phyloP scores from a whole-genome alignment of 2,113 vertebrate species.

The Oostethus manadensis region DNA sequence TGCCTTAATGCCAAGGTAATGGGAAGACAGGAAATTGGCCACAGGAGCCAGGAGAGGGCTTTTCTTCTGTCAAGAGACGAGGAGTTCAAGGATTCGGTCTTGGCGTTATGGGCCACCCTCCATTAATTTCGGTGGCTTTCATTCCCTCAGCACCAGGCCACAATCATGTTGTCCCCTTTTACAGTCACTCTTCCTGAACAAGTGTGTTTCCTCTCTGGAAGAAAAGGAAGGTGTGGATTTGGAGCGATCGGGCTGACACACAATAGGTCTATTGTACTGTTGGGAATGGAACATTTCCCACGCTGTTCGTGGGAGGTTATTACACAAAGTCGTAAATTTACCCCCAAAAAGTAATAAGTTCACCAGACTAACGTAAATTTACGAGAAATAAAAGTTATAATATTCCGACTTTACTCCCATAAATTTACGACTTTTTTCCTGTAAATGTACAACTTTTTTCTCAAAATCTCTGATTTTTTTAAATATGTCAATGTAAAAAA shows the following conservation, averaged over 20 bases:
- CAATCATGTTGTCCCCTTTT: background rate
- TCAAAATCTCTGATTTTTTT: no score
- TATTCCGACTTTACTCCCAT: no score
- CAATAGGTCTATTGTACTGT: background rate
- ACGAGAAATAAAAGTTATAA: no score
- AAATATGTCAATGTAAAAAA: no score
- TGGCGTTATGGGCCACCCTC: conserved; percentile 13
- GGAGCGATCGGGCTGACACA: background rate
- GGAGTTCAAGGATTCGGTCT: conserved; percentile 24
- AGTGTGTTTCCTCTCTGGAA: background rate
- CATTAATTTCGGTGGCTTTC: conserved; percentile 16
- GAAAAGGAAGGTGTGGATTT: background rate
- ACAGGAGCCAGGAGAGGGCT: conserved; percentile 22
- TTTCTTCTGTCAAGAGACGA: conserved; percentile 44
- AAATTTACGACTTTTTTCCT: no score
- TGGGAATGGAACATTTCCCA: no score
- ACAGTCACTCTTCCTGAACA: conserved; percentile 2
- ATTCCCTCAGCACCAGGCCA: conserved; percentile 7
- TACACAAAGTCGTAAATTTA: no score
- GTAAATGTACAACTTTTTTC: no score
- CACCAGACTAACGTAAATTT: no score
- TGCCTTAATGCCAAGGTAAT: conserved; percentile 53
- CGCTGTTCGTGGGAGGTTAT: no score
- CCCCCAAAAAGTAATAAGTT: no score
- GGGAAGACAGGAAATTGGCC: conserved; percentile 34